Evolutionary conservation across 2,797 vertebrate species (phyloP), one percentile per base, ranked within the genome.

Genomic region (Meda fulgida): DNA sequence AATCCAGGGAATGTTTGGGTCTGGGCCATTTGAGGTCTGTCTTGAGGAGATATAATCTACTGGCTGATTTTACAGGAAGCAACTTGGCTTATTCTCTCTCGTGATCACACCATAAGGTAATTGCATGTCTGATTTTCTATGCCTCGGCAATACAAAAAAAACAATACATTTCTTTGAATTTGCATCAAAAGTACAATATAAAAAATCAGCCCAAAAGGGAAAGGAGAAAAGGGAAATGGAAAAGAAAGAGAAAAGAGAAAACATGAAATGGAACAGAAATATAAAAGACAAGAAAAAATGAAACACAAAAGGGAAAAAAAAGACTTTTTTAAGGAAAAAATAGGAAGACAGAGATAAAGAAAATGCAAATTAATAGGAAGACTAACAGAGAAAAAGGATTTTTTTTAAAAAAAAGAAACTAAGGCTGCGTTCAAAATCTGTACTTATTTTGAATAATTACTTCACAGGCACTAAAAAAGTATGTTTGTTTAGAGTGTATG

Each of bases 101-200:
- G 11, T 69, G 21, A 78, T 84, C 48, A n/a, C 71, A 75, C 58
- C 48, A 26, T 40, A 84, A 76, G 23, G 31, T 55, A 69, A 84
- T 66, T 67, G 60, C 43, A 77, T 53, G 63, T 78, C 58, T 84
- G 75, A 43, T 69, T 78, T 78, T 69, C 63, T 46, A 60, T 84
- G 48, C 53, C 26, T 16, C 14, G 3, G 66, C 51, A 71, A 70
- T 78, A 48, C 7, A 78, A 78, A 18, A 84, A 84, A 84, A 55
- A 53, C 48, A 58, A 71, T 70, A n/a, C n/a, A n/a, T n/a, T n/a
- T n/a, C n/a, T n/a, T n/a, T n/a, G n/a, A n/a, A n/a, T n/a, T n/a
- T n/a, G n/a, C n/a, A n/a, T n/a, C n/a, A n/a, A n/a, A n/a, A n/a
- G n/a, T n/a, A n/a, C n/a, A n/a, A n/a, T n/a, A n/a, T n/a, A n/a